These are phyloP conservation scores for Danionella cerebrum DNA, from an alignment of 2,113 vertebrate species.

Conservation along the genomic window DNA sequence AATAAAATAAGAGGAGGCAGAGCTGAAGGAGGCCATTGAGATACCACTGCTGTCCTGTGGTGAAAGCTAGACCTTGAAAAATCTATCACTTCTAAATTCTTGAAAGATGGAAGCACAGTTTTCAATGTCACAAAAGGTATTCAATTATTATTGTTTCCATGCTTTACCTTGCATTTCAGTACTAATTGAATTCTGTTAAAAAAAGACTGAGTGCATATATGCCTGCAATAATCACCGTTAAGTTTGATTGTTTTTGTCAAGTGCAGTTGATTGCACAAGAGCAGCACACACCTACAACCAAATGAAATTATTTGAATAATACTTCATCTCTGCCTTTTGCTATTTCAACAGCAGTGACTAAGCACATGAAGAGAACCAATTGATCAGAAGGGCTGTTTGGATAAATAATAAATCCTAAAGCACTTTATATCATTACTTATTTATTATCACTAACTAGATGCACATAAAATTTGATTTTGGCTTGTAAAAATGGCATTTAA, in stretches of 20 bases:
- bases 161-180: no score
- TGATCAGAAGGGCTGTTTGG: not conserved
- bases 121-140: no score
- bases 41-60: not conserved
- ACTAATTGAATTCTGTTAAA: no score
- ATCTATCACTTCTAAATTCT: no score
- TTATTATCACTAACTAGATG: no score
- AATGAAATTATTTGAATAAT: not conserved
- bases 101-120: no score
- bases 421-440: not conserved
- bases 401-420: not conserved
- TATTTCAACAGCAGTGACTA: not conserved
- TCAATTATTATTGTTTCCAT: no score
- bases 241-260: not conserved
- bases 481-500: no score
- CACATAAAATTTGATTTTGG: no score
- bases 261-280: no score
- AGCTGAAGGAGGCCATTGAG: not conserved
- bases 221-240: not conserved
- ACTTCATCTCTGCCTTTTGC: not conserved
- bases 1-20: not conserved
- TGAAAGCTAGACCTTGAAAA: no score
- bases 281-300: not conserved
- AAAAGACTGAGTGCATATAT: no score
- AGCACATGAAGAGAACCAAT: not conserved